Evolutionary conservation across 2,113 vertebrate genomes (phyloP).

Genomic region (Mus musculus): GRCm39 chr1:135258501-135259000

Average conservation of each 20-base stretch:
- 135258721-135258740: not conserved
- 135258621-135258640: not conserved
- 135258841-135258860: not conserved
- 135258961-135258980: constrained; percentile 63
- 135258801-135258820: not conserved
- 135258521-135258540: not conserved
- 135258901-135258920: not conserved
- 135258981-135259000: constrained; percentile 34
- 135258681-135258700: not conserved
- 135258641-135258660: not conserved
- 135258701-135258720: not conserved
- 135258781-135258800: not conserved
- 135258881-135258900: not conserved
- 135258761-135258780: not conserved
- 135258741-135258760: not conserved
- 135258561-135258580: not conserved
- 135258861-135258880: not conserved
- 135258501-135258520: not conserved
- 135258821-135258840: rapidly evolving
- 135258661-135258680: not conserved
- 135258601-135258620: not conserved
- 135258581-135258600: not conserved
- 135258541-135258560: not conserved
- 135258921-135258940: not conserved
- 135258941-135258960: not conserved